Base-by-base conservation (phyloP, 2,113 vertebrate species). In the Centrocercus urophasianus region DNA sequence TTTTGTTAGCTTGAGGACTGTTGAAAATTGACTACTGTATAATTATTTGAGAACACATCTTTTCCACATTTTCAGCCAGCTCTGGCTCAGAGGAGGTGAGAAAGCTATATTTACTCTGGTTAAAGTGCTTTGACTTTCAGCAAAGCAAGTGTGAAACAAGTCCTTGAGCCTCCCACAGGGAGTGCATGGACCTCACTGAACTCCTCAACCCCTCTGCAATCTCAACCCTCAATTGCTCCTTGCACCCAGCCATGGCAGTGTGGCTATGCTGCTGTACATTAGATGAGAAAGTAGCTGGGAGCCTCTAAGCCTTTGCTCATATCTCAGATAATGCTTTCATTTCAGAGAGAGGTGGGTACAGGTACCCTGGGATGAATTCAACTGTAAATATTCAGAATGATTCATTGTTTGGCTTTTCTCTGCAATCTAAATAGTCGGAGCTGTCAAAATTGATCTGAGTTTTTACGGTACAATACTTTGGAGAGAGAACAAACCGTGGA, bases 361-460 rank as follows among this genome's bases (percentile, higher is more conserved):
- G 90, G 91, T 95, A 93, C 57, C 94, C 69, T 90, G 94, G 95
- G 93, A 95, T 88, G 83, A 95, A 96, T 95, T 95, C 94, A 93
- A 90, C 80, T 93, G 93, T 96, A 96, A 96, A 96, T 95, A 97
- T 95, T 95, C 95, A 95, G 89, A 95, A 83, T 93, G 95, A 96
- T 97, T 97, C 94, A 96, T 78, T 94, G 95, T 95, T 97, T 96
- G 93, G 90, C 56, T 95, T 96, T 95, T 72, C 96, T 87, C 88
- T 94, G 89, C 96, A 87, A 78, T 91, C 91, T 95, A 96, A 97
- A 96, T 95, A 96, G 93, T 91, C 27, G 30, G 84, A 95, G 86
- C 94, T 96, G 96, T 97, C 96, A 97, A 93, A 96, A 96, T 94
- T 94, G 90, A 96, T 96, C 95, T 95, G 96, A 84, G 81, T 87